These are phyloP conservation scores for Momotus momota DNA, from an alignment of 2,797 vertebrate species.

Conservation along the genomic window DNA sequence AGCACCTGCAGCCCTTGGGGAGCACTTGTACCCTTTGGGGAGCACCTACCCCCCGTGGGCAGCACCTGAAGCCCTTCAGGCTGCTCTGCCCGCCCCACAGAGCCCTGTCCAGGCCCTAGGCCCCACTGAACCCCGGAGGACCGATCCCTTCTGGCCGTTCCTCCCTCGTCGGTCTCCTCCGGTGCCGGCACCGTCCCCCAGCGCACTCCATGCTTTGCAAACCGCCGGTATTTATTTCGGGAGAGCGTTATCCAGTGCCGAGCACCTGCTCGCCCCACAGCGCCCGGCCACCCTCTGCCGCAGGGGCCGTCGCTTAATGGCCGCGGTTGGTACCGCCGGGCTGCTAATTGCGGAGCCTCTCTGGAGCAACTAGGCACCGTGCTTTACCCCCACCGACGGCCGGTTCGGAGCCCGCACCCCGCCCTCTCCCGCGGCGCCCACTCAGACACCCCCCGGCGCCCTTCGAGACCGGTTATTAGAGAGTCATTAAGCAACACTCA, in stretches of 20 bases:
- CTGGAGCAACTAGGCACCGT: not conserved
- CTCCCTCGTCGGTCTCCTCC: not conserved
- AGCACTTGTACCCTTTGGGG: not conserved
- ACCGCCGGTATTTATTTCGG: not conserved
- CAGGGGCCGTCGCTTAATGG: not conserved
- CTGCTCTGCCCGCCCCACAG: too few relatives aligned
- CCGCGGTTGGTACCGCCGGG: not conserved
- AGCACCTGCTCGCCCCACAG: not conserved
- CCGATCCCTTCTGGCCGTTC: not conserved
- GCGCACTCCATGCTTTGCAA: not conserved
- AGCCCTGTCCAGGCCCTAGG: accelerated
- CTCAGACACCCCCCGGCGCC: not conserved
- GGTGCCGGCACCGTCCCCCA: not conserved
- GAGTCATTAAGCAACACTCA: not conserved
- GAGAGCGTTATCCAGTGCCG: not conserved
- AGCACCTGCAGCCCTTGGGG: not conserved
- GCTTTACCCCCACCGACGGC: too few relatives aligned
- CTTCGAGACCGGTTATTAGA: not conserved
- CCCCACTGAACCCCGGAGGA: too few relatives aligned
- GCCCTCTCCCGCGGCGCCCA: not conserved
- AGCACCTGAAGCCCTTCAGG: not conserved
- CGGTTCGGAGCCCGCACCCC: not conserved
- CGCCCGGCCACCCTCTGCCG: not conserved
- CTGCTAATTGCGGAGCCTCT: not conserved
- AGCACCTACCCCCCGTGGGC: too few relatives aligned